A percentile compares a stretch with the other conserved stretches of the same genome.
These are phyloP conservation scores for Seriola dumerili DNA, from an alignment of 2,113 vertebrate species.

Conservation along the genomic window DNA sequence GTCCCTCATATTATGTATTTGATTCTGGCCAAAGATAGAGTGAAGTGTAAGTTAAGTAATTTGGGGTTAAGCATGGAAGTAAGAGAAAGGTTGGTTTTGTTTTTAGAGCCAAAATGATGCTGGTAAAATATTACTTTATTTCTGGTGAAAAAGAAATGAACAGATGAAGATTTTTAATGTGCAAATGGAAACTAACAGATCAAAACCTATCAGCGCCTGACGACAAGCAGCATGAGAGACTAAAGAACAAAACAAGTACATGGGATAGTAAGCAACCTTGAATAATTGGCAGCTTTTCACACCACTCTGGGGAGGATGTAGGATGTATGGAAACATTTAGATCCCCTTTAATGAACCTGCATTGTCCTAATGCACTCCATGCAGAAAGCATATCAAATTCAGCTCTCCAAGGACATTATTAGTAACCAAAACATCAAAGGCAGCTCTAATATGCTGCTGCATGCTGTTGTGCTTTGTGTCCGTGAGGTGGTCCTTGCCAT, in stretches of 20 bases:
- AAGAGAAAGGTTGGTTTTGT: not conserved
- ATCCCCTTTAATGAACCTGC: slow-evolving; percentile 79
- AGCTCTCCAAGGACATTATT: slow-evolving; percentile 78
- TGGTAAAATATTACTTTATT: not conserved
- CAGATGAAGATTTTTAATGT: not conserved
- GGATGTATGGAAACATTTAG: slow-evolving; percentile 81
- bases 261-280: slow-evolving; percentile 32
- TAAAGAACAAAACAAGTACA: slow-evolving; percentile 14
- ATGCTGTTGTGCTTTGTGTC: slow-evolving; percentile 79
- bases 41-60: not conserved
- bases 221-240: not conserved
- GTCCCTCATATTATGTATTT: too few relatives aligned
- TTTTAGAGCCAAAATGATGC: not conserved
- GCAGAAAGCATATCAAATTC: slow-evolving; percentile 79
- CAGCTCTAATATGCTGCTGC: slow-evolving; percentile 69
- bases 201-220: slow-evolving; percentile 12
- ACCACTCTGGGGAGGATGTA: slow-evolving; percentile 53
- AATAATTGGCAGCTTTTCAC: slow-evolving; percentile 65
- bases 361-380: slow-evolving; percentile 75
- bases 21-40: too few relatives aligned
- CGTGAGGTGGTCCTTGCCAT: slow-evolving; percentile 77
- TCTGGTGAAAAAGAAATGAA: not conserved
- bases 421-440: slow-evolving; percentile 80
- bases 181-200: not conserved
- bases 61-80: not conserved